These are phyloP conservation scores for Orussus abietinus DNA, from an alignment of 1,140 invertebrate genomes.

Conservation along the genomic window DNA sequence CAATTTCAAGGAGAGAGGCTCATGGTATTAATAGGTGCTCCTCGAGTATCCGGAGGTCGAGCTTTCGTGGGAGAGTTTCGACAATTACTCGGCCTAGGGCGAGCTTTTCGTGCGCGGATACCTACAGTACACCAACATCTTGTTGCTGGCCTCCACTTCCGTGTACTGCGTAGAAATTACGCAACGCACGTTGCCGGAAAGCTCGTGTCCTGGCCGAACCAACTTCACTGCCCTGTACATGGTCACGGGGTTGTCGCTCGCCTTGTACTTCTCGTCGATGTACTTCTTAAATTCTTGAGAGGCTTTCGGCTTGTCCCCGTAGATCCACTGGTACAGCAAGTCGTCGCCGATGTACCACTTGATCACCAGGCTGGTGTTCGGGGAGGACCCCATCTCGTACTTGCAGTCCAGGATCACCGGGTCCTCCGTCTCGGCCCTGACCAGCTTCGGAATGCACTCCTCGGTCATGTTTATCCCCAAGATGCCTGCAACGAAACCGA, in stretches of 20 bases:
- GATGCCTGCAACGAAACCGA: slow-evolving; percentile 31
- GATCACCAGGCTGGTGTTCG: slow-evolving; percentile 62
- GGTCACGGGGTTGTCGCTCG: slow-evolving; percentile 59
- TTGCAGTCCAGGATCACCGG: slow-evolving; percentile 73
- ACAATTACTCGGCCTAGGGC: not conserved
- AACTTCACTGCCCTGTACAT: slow-evolving; percentile 70
- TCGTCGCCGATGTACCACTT: slow-evolving; percentile 75
- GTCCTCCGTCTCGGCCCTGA: slow-evolving; percentile 62
- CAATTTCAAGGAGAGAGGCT: too few species aligned
- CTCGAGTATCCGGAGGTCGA: too few species aligned
- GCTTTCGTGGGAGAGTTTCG: not conserved
- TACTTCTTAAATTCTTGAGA: slow-evolving; percentile 63
- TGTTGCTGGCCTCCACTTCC: slow-evolving; percentile 63
- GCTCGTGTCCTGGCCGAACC: slow-evolving; percentile 65
- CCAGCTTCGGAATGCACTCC: slow-evolving; percentile 64
- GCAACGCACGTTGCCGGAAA: slow-evolving; percentile 72
- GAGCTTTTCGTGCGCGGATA: slow-evolving; percentile 18
- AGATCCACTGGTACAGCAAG: slow-evolving; percentile 77
- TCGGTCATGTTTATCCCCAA: slow-evolving; percentile 59
- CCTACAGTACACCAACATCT: slow-evolving; percentile 74
- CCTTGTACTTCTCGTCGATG: slow-evolving; percentile 60
- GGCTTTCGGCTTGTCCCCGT: slow-evolving; percentile 58
- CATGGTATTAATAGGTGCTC: not conserved
- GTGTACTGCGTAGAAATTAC: slow-evolving; percentile 67
- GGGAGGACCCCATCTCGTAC: slow-evolving; percentile 58